Evolutionary conservation across 1,140 invertebrate genomes (phyloP), one percentile per base, ranked within the genome.

Genomic region (Drosophila chauvacae): DNA sequence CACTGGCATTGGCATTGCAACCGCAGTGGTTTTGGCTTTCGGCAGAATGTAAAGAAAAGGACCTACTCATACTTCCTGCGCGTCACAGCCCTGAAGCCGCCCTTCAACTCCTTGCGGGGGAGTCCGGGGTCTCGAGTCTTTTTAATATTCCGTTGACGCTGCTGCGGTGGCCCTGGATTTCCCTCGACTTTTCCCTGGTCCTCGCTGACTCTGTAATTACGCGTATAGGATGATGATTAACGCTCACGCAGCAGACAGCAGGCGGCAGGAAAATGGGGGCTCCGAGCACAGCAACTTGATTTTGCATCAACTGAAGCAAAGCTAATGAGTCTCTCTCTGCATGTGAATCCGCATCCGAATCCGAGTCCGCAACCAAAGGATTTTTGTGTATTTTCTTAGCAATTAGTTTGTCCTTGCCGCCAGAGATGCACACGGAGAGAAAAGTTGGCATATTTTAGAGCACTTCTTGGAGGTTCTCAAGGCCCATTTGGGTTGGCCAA

Each of bases 151-250:
- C 42, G 68, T 59, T 66, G 77, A 73, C 60, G 76, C 55, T 62
- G 62, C 68, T 48, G 62, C 23, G 42, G 18, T 28, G 23, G 44
- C 33, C 37, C 23, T 35, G 28, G 39, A 45, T 14, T 69, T 37
- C 37, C 41, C n/a, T 41, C 23, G 41, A n/a, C 41, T 39, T 16
- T 20, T n/a, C 45, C 42, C 18, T 39, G 9, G 33, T 66, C 45
- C 61, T 62, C 13, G 28, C 64, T 62, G 74, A 77, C 74, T 79
- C 66, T 88, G 77, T 90, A 88, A 88, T 88, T 88, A 88, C 84
- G 85, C 84, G 84, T 87, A 87, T 87, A 88, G 84, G 84, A 87
- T 88, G 84, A 87, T 87, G 84, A 87, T 87, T 88, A 87, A 87
- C 84, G 84, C 77, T 60, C 80, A 78, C 70, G 82, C 82, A 86